Evolutionary conservation across 2,888 invertebrate species (phyloP), one percentile per base, ranked within the genome.

Genomic region (Meloe dianella): DNA sequence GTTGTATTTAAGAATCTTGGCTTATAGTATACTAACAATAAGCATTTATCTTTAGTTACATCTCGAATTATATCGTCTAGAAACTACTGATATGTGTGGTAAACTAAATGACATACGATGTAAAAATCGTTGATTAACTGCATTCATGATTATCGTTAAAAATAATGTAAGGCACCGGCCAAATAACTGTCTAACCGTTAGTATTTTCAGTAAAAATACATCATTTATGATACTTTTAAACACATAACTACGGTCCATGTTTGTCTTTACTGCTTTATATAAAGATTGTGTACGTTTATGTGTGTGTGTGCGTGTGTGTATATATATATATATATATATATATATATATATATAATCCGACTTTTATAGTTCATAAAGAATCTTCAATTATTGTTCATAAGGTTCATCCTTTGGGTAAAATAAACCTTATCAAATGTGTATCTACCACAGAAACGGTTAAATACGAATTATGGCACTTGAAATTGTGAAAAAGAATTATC

Each of bases 381-480:
- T 76, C 72, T 75, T 73, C 77, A 79, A 79, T 79, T 79, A 79
- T 79, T 75, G 76, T 73, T 75, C 76, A 74, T 78, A 74, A 77
- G 76, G 70, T 73, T 62, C 64, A 71, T 75, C 80, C 75, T 73
- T 57, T 58, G 77, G 76, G 76, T 69, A 71, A 76, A 74, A 77
- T 78, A 78, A 79, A 77, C 75, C 69, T 75, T 76, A 77, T 79
- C 77, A 75, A 51, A 79, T 77, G 77, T 77, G 77, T 79, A 79
- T 79, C 77, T 77, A 68, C 73, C 72, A 73, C 73, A 76, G 77
- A 77, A 78, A 74, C 75, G 76, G 75, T 80, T 79, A 79, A 80
- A 77, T 75, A 71, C 76, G 75, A 80, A 74, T 80, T 79, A 80
- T 79, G 74, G 77, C 75, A 78, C 75, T 79, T 76, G 75, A 76